Conservation (phyloP, 2,888 invertebrate genomes). For the Calameuta idolon region DNA sequence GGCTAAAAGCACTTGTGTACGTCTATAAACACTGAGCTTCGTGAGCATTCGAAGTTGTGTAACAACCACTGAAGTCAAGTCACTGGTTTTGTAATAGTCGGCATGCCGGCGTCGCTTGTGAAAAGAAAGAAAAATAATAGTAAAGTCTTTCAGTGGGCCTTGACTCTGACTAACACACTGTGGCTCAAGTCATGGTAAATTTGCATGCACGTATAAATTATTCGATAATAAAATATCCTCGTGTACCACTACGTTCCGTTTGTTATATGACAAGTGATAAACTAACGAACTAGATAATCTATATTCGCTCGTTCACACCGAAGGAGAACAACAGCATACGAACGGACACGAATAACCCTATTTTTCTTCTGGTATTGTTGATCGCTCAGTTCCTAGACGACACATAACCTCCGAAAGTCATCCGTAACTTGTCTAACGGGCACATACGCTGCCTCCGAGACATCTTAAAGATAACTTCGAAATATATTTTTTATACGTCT, state of each 20-base stretch:
- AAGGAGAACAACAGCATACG: neutral
- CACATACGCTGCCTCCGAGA: neutral
- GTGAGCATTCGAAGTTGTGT: conserved; percentile 6
- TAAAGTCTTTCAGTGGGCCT: neutral
- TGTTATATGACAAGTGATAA: neutral
- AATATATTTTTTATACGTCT: neutral
- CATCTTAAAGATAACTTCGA: neutral
- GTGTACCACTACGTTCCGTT: neutral
- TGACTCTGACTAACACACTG: conserved; percentile 10
- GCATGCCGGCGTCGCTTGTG: neutral
- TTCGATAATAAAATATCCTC: neutral
- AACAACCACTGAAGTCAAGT: conserved; percentile 7
- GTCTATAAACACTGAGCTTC: conserved; percentile 1
- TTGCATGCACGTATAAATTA: neutral
- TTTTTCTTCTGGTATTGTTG: neutral
- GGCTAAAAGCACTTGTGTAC: neutral
- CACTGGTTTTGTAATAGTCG: conserved; percentile 8
- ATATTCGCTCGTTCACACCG: neutral
- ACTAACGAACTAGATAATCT: neutral
- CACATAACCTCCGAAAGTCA: neutral
- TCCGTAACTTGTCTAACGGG: neutral
- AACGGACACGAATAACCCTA: neutral
- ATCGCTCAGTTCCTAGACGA: neutral
- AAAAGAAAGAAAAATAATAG: conserved; percentile 12
- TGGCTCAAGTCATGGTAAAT: neutral